These are phyloP conservation scores for Steromphala cineraria DNA, from an alignment of 2,888 invertebrate species.

Conservation along the genomic window DNA sequence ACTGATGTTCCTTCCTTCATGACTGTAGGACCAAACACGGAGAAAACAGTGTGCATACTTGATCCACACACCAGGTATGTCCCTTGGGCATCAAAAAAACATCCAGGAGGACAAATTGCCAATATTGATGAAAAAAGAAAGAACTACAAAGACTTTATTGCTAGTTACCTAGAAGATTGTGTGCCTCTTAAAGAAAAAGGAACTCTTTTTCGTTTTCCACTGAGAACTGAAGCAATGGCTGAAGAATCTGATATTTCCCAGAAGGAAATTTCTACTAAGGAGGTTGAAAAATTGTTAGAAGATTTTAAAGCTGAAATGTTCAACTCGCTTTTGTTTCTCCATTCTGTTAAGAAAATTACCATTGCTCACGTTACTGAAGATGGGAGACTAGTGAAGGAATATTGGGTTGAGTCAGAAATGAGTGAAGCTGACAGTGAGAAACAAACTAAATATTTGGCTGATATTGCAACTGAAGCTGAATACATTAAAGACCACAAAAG, in stretches of 20 bases:
- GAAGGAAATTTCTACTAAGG: constrained; percentile 31
- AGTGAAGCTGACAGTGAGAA: constrained; percentile 8
- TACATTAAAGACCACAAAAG: not conserved
- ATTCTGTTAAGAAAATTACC: constrained; percentile 56
- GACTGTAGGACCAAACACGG: constrained; percentile 46
- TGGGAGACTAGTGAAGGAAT: constrained; percentile 33
- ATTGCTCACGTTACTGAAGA: constrained; percentile 39
- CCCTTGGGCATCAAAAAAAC: constrained; percentile 32
- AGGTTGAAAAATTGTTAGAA: constrained; percentile 45
- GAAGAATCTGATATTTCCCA: constrained; percentile 54
- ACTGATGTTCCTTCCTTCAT: constrained; percentile 72
- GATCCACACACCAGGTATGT: constrained; percentile 59
- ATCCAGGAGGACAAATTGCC: constrained; percentile 48
- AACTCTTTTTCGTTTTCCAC: constrained; percentile 70
- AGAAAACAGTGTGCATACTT: constrained; percentile 51
- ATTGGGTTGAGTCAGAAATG: constrained; percentile 26
- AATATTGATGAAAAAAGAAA: constrained; percentile 35
- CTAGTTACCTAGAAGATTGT: constrained; percentile 55
- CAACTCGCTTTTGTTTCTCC: constrained; percentile 65
- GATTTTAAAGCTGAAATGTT: constrained; percentile 55
- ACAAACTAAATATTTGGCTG: constrained; percentile 20
- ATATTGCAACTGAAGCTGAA: not conserved
- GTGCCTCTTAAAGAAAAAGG: constrained; percentile 42
- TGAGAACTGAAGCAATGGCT: constrained; percentile 57
- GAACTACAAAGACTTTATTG: constrained; percentile 50